Conservation (phyloP, 2,888 invertebrate genomes). For the Buathra laborator region DNA sequence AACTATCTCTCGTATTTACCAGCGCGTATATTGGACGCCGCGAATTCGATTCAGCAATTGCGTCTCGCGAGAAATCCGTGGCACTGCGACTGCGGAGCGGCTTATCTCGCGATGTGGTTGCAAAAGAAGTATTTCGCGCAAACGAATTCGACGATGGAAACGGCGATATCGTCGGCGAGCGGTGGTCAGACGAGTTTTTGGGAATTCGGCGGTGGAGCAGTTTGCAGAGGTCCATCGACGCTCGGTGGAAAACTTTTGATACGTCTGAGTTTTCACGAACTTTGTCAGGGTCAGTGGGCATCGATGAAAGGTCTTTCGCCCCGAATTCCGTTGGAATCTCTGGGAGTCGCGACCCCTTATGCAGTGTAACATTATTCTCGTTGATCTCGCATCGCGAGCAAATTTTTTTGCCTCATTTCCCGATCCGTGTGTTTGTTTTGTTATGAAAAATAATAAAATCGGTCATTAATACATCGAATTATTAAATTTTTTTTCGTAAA, state of each 20-base stretch:
- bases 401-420: too few species aligned
- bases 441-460: too few species aligned
- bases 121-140: constrained; percentile 74
- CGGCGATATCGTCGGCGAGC: not conserved
- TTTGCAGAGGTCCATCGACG: constrained; percentile 90
- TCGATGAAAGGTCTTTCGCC: constrained; percentile 91
- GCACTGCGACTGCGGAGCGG: constrained; percentile 92
- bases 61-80: constrained; percentile 92
- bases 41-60: constrained; percentile 88
- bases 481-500: too few species aligned
- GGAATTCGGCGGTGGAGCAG: constrained; percentile 81
- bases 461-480: too few species aligned
- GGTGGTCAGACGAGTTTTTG: constrained; percentile 73
- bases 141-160: constrained; percentile 59
- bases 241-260: constrained; percentile 90
- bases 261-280: constrained; percentile 90
- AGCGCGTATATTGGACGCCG: constrained; percentile 88
- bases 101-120: constrained; percentile 90
- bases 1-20: constrained; percentile 91
- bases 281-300: constrained; percentile 93
- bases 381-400: too few species aligned
- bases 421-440: too few species aligned
- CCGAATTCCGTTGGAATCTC: constrained; percentile 87
- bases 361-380: not conserved
- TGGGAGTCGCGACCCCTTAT: constrained; percentile 43